These are phyloP conservation scores for Leucania comma DNA, from an alignment of 2,888 invertebrate genomes.

Conservation along the genomic window DNA sequence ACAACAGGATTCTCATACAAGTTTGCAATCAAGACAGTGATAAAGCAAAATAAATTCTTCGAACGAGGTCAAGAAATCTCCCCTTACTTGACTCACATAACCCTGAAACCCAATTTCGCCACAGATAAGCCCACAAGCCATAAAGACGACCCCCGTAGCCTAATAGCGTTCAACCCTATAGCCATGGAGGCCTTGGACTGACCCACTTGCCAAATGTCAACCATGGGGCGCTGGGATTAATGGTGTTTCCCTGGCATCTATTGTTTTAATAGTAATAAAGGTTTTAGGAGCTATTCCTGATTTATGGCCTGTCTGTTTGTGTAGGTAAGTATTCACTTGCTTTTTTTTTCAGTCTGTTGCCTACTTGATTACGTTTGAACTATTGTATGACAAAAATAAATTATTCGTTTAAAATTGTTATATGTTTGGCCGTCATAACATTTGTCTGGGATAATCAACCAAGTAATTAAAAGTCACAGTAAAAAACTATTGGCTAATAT, in stretches of 20 bases:
- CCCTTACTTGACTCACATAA: slow-evolving; percentile 41
- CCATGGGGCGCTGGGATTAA: slow-evolving; percentile 64
- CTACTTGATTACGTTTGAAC: neutral
- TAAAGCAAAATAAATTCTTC: slow-evolving; percentile 8
- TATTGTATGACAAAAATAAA: neutral
- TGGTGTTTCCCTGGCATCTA: slow-evolving; percentile 61
- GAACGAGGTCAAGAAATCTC: slow-evolving; percentile 52
- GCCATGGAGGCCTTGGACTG: slow-evolving; percentile 69
- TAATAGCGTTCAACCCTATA: slow-evolving; percentile 70
- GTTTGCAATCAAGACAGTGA: neutral
- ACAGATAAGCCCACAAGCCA: slow-evolving; percentile 57
- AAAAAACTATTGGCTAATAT: neutral
- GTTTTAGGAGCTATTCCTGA: slow-evolving; percentile 31
- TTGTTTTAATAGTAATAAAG: slow-evolving; percentile 61
- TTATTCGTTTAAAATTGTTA: neutral
- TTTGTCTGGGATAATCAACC: neutral
- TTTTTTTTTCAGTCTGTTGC: neutral
- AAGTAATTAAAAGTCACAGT: neutral
- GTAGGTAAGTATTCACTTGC: neutral
- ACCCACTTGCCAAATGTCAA: slow-evolving; percentile 81
- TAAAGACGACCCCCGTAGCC: slow-evolving; percentile 81
- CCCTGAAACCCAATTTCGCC: slow-evolving; percentile 52
- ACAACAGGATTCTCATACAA: neutral
- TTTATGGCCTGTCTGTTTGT: slow-evolving; percentile 30
- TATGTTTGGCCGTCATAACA: neutral